Percentiles rank a stretch among this genome's conserved stretches.
Evolutionary conservation across 2,888 invertebrate genomes (phyloP).

Genomic region (Drymonia ruficornis): DNA sequence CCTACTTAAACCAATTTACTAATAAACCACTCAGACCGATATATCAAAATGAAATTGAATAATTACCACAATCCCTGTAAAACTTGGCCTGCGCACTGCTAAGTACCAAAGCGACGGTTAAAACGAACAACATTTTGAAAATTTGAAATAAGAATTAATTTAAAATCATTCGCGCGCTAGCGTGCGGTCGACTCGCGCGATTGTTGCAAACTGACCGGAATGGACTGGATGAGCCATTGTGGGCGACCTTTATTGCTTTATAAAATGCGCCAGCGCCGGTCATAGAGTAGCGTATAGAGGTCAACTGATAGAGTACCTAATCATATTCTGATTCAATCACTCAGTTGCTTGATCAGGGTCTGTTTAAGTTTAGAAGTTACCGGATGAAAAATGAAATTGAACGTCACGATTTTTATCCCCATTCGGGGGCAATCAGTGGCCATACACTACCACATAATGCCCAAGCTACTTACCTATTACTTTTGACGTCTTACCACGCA

Average conservation of each 20-base stretch:
- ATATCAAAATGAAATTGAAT: slow-evolving; percentile 18
- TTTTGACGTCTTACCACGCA: too few species aligned
- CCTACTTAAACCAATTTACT: background rate
- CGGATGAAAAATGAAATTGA: too few species aligned
- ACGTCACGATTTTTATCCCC: too few species aligned
- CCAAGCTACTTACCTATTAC: too few species aligned
- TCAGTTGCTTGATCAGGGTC: background rate
- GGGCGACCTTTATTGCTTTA: slow-evolving; percentile 72
- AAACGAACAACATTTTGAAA: slow-evolving; percentile 63
- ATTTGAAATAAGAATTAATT: slow-evolving; percentile 16
- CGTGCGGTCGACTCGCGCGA: slow-evolving; percentile 73
- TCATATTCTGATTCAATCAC: background rate
- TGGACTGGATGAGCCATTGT: slow-evolving; percentile 54
- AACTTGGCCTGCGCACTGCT: slow-evolving; percentile 73
- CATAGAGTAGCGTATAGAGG: slow-evolving; percentile 58
- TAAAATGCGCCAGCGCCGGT: slow-evolving; percentile 70
- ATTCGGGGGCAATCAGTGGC: too few species aligned
- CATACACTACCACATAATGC: too few species aligned
- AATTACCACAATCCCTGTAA: slow-evolving; percentile 76
- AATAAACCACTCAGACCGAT: background rate
- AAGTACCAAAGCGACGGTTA: slow-evolving; percentile 59
- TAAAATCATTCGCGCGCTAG: slow-evolving; percentile 64
- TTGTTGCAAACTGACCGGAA: slow-evolving; percentile 55
- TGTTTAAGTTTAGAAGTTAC: too few species aligned
- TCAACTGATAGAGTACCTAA: slow-evolving; percentile 1